Evolutionary conservation across 2,888 invertebrate genomes (phyloP).

Genomic region (Drosophila picticornis): DNA sequence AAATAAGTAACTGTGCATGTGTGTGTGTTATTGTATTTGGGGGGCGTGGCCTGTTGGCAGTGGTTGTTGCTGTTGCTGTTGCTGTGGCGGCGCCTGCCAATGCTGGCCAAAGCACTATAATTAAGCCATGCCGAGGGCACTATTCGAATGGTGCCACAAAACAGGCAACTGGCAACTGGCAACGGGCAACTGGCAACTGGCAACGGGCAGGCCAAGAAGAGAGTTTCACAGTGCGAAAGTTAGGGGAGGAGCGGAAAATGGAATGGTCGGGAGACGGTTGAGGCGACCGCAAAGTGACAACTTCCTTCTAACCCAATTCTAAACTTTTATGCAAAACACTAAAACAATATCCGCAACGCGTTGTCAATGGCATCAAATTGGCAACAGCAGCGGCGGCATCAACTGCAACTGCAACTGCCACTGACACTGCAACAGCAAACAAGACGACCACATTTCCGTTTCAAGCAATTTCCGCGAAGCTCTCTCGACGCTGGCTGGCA

Average conservation of each 20-base stretch:
- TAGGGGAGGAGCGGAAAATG: not conserved
- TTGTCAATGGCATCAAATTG: slow-evolving; percentile 79
- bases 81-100: slow-evolving; percentile 68
- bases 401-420: slow-evolving; percentile 24
- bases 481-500: slow-evolving; percentile 43
- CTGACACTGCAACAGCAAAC: slow-evolving; percentile 23
- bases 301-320: slow-evolving; percentile 73
- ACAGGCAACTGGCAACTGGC: slow-evolving; percentile 44
- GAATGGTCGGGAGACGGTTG: not conserved
- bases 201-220: slow-evolving; percentile 19
- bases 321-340: slow-evolving; percentile 71
- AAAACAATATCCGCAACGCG: slow-evolving; percentile 78
- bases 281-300: slow-evolving; percentile 53
- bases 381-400: slow-evolving; percentile 55
- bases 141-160: slow-evolving; percentile 58
- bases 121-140: slow-evolving; percentile 84
- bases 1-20: slow-evolving; percentile 38
- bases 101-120: slow-evolving; percentile 83
- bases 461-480: slow-evolving; percentile 78
- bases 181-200: slow-evolving; percentile 42
- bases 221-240: slow-evolving; percentile 7
- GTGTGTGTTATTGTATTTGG: slow-evolving; percentile 46
- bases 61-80: slow-evolving; percentile 50
- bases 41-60: slow-evolving; percentile 72
- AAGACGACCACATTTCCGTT: slow-evolving; percentile 77